A percentile compares a stretch with the other conserved stretches of the same genome.
Evolutionary conservation across 2,797 vertebrate genomes (phyloP).

Genomic region (Fundulus diaphanus): DNA sequence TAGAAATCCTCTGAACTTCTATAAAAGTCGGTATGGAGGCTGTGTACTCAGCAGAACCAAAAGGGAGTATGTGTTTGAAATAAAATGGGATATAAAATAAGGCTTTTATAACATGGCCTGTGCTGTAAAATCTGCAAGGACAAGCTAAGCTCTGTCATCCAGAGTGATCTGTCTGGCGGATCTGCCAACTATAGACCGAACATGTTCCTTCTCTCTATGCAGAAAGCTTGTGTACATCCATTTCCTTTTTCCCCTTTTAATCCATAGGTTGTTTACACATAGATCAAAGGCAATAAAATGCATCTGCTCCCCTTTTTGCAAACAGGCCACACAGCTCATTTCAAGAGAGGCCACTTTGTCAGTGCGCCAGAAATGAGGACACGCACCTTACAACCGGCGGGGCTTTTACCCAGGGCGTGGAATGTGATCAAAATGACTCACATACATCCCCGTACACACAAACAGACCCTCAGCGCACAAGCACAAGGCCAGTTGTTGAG

Average conservation of each 20-base stretch:
- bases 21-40: constrained; percentile 49
- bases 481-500: constrained; percentile 68
- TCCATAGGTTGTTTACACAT: constrained; percentile 55
- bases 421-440: constrained; percentile 63
- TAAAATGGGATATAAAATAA: constrained; percentile 58
- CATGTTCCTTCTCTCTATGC: constrained; percentile 25
- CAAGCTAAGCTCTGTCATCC: constrained; percentile 40
- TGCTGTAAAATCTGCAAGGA: constrained; percentile 47
- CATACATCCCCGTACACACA: constrained; percentile 22
- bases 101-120: constrained; percentile 42
- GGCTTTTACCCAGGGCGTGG: constrained; percentile 59
- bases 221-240: constrained; percentile 12
- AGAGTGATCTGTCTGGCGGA: constrained; percentile 32
- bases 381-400: constrained; percentile 53
- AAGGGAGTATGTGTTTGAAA: constrained; percentile 48
- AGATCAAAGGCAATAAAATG: constrained; percentile 54
- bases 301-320: constrained; percentile 46
- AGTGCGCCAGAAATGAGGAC: constrained; percentile 56
- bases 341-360: constrained; percentile 65
- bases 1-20: constrained; percentile 37
- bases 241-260: neutral
- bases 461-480: constrained; percentile 19
- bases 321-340: constrained; percentile 62
- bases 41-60: constrained; percentile 44
- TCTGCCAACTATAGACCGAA: constrained; percentile 31